Conservation (phyloP, 2,888 invertebrate genomes). For the Trichopoda pennipes region DNA sequence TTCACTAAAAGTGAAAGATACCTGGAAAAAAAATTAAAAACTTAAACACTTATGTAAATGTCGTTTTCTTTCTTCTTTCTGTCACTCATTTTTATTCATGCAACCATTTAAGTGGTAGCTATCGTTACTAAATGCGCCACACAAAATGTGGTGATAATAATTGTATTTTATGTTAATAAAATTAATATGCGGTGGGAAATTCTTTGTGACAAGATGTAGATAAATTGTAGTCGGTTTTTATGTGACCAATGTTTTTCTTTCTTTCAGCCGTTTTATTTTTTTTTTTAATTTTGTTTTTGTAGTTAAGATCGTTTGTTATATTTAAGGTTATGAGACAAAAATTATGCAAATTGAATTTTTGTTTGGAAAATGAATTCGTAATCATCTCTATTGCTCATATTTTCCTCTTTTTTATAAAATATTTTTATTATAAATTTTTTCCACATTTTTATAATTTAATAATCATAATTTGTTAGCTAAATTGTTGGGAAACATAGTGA, state of each 20-base stretch:
- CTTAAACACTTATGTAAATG: slow-evolving; percentile 25
- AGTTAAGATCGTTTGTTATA: neutral
- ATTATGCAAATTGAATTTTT: slow-evolving; percentile 66
- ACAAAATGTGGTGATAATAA: slow-evolving; percentile 62
- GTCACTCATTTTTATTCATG: neutral
- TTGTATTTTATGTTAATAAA: slow-evolving; percentile 58
- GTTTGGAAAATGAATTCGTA: slow-evolving; percentile 32
- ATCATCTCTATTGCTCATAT: neutral
- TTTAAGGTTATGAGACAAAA: slow-evolving; percentile 67
- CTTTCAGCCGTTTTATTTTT: neutral
- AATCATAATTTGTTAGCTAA: slow-evolving; percentile 56
- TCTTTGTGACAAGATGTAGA: slow-evolving; percentile 60
- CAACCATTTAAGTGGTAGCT: slow-evolving; percentile 32
- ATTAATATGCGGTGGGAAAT: slow-evolving; percentile 68
- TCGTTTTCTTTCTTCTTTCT: neutral
- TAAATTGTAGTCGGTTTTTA: slow-evolving; percentile 46
- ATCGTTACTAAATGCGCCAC: slow-evolving; percentile 50
- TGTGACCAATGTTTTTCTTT: slow-evolving; percentile 37
- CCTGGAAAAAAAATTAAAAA: slow-evolving; percentile 1
- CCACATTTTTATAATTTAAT: slow-evolving; percentile 22
- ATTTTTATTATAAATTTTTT: slow-evolving; percentile 36
- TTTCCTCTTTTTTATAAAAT: slow-evolving; percentile 28
- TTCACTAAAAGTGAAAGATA: slow-evolving; percentile 32
- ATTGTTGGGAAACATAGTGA: slow-evolving; percentile 48
- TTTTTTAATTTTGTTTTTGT: neutral